These are phyloP conservation scores for Brachionus manjavacas DNA, from an alignment of 1,140 invertebrate genomes.

Conservation along the genomic window DNA sequence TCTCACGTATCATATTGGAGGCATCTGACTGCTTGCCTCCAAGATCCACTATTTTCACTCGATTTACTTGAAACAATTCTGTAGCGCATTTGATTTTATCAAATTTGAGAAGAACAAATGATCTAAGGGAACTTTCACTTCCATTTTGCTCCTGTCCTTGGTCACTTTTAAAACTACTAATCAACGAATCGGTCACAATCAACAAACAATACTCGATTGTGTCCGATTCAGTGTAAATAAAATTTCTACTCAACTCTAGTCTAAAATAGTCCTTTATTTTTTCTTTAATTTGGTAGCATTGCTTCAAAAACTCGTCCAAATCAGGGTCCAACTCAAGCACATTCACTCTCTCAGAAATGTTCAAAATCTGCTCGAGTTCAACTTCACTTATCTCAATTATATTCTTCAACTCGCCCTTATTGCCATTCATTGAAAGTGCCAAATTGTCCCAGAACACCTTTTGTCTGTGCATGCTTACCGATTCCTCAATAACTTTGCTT, in stretches of 20 bases:
- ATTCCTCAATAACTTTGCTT: constrained; percentile 24
- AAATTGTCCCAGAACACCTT: constrained; percentile 37
- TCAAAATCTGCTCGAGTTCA: constrained; percentile 3
- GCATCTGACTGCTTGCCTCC: neutral
- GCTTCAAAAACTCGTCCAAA: neutral
- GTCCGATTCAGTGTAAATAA: neutral
- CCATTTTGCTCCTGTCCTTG: neutral
- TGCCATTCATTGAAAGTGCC: neutral
- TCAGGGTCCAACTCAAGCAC: constrained; percentile 21
- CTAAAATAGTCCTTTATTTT: constrained; percentile 27
- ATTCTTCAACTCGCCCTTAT: neutral
- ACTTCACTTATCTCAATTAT: neutral
- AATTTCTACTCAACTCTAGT: neutral
- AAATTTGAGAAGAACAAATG: constrained; percentile 26
- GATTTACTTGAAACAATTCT: neutral
- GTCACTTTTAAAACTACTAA: neutral
- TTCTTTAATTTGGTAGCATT: neutral
- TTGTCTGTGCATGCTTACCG: constrained; percentile 14
- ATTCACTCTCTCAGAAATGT: neutral
- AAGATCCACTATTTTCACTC: neutral
- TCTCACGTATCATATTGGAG: neutral
- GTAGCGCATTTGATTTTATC: neutral
- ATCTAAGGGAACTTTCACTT: neutral
- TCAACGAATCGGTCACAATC: constrained; percentile 1
- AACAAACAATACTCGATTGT: neutral